Base-by-base conservation (phyloP, 2,888 invertebrate genomes). In the Drosophila parthenogenetica region DNA sequence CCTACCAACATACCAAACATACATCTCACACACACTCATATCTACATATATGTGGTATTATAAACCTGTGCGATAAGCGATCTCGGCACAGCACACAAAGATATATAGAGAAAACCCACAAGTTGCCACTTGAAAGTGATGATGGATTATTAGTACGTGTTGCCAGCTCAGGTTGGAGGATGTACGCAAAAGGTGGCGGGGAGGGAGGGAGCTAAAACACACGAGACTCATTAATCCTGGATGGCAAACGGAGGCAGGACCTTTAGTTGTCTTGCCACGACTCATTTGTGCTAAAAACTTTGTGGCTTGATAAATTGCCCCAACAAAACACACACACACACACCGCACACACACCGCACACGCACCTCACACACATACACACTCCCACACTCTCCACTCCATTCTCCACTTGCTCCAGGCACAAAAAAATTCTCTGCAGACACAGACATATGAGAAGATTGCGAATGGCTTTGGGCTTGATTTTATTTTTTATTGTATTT, bases 81-180 rank as follows among this genome's bases (percentile, higher is more conserved):
- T 81, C 83, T 70, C 55, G 19, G 45, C 45, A 64, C 22, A 19
- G 22, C 35, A 35, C 35, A 14, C n/a, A 22, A 16, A 39, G 29
- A 49, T 40, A 32, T 29, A 48, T 17, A 13, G 13, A 46, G 39
- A 42, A 54, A 50, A 48, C 59, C 62, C 77, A 77, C 70, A 86
- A 73, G 66, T 77, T 83, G 61, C 67, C 87, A 72, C 83, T 80
- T 55, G 67, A 50, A 71, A 66, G 73, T 79, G 88, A 80, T 86
- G 89, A 86, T 86, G 87, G 88, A 90, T 90, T 89, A 86, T 81
- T 74, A 77, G 83, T 82, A 90, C 91, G 90, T 90, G 91, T 90
- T 88, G 84, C 78, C 35, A 59, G 75, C 50, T 42, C 32, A 60
- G 53, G 67, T 60, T 64, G 66, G 60, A 70, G 88, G 77, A 81